Percentiles rank a stretch among this genome's conserved stretches.
Evolutionary conservation across 2,113 vertebrate species (phyloP).

Genomic region (Atrichornis clamosus): DNA sequence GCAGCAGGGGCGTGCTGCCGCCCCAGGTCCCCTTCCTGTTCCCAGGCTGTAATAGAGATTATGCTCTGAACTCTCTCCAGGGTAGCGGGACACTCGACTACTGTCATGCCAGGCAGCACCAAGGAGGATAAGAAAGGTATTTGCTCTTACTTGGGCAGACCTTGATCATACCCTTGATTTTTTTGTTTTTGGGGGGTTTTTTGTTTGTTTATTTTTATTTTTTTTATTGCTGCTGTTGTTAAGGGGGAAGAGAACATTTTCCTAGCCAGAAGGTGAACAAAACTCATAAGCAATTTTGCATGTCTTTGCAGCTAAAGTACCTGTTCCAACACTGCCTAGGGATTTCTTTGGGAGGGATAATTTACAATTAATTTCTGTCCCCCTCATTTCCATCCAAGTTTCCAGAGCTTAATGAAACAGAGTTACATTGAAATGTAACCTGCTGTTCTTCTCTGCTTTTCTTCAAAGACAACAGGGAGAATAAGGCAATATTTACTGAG

Average conservation of each 20-base stretch:
- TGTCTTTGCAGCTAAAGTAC: neutral
- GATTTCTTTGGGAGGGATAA: neutral
- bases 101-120: slow-evolving; percentile 40
- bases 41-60: slow-evolving; percentile 8
- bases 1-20: neutral
- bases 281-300: neutral
- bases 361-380: neutral
- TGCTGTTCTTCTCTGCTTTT: neutral
- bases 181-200: neutral
- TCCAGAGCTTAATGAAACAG: neutral
- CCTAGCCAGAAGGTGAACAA: neutral
- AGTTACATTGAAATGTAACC: neutral
- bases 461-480: neutral
- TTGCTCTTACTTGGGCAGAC: neutral
- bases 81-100: neutral
- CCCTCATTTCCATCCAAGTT: neutral
- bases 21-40: slow-evolving; percentile 20
- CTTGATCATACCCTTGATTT: neutral
- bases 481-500: neutral
- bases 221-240: neutral
- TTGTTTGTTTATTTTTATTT: too few relatives aligned
- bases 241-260: neutral
- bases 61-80: slow-evolving; percentile 32
- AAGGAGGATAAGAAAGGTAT: slow-evolving; percentile 10
- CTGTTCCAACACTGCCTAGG: neutral